Evolutionary conservation across 2,888 invertebrate species (phyloP), one percentile per base, ranked within the genome.

Genomic region (Mythimna loreyi): DNA sequence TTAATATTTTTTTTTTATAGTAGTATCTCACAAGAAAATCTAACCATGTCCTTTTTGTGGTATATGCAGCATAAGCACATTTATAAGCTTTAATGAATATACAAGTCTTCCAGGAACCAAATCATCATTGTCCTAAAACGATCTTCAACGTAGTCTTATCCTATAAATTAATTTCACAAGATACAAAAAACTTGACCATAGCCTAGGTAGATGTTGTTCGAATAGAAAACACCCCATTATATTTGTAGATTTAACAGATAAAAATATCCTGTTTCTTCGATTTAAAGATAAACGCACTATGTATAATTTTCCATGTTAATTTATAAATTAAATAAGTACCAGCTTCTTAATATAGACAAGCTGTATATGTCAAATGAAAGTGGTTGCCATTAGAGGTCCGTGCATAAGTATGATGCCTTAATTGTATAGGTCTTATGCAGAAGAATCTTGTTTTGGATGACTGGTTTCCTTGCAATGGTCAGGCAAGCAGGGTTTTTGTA

Each of bases 301-400:
- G 67, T 58, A 21, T 64, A 49, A 67, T 52, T 70, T 76, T 65
- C 58, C 58, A 56, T 59, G 64, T 65, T 62, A 66, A 78, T 78
- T 77, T 66, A 5, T 45, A 52, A 63, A 62, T 76, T 71, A 28
- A 60, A 56, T 59, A 63, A 56, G 43, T 56, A 45, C 45, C 57
- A 21, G 57, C 21, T 70, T 57, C 71, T 80, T 76, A 80, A 52
- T 62, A 66, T 75, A 61, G 52, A 53, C 66, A 76, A 71, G 81
- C 71, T 63, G 59, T 79, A 30, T 40, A 64, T 64, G 62, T 80
- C 71, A 66, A 33, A 75, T 33, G 25, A 0, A 30, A 47, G 71
- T 49, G 56, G 81, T 65, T 52, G 25, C 8, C 23, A 40, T 68
- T 58, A 62, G 28, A 62, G 8, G 9, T 9, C 25, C 23, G 36